phyloP scores from a whole-genome alignment of 2,797 vertebrate genomes.

The Notoglanidium macrostoma region DNA sequence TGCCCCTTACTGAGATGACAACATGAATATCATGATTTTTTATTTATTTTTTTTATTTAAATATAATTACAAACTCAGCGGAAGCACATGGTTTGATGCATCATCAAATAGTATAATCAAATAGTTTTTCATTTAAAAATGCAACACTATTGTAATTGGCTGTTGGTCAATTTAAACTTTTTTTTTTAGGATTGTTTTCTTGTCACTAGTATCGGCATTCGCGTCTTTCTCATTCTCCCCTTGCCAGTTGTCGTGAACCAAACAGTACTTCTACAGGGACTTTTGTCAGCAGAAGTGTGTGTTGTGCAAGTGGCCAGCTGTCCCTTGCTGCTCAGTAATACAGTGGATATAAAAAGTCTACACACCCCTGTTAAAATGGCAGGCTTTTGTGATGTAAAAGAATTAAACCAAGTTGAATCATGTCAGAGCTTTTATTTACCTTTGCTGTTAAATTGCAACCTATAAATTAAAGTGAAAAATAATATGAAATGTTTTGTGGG shows the following conservation, averaged over 20 bases:
- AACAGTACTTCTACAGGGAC: conserved; percentile 29
- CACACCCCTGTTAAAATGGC: no score
- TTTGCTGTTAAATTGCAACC: no score
- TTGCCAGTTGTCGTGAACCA: conserved; percentile 31
- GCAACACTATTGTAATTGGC: background rate
- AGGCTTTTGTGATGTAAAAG: no score
- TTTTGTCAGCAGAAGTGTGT: conserved; percentile 45
- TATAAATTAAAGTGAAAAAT: no score
- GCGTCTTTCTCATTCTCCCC: conserved; percentile 1
- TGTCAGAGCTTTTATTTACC: no score
- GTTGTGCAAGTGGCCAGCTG: conserved; percentile 36
- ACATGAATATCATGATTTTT: background rate
- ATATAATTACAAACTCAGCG: background rate
- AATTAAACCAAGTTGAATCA: no score
- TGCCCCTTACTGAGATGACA: background rate
- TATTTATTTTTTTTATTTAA: background rate
- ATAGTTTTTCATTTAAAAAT: background rate
- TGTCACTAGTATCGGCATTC: conserved; percentile 65
- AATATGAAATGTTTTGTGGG: no score
- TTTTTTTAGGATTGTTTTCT: conserved; percentile 62
- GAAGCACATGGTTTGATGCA: background rate
- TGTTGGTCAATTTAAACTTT: background rate
- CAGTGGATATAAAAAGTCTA: no score
- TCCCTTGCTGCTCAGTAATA: conserved; percentile 45
- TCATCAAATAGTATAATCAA: no score